These are phyloP conservation scores for Gymnosoma rotundatum DNA, from an alignment of 2,888 invertebrate genomes.

Conservation along the genomic window DNA sequence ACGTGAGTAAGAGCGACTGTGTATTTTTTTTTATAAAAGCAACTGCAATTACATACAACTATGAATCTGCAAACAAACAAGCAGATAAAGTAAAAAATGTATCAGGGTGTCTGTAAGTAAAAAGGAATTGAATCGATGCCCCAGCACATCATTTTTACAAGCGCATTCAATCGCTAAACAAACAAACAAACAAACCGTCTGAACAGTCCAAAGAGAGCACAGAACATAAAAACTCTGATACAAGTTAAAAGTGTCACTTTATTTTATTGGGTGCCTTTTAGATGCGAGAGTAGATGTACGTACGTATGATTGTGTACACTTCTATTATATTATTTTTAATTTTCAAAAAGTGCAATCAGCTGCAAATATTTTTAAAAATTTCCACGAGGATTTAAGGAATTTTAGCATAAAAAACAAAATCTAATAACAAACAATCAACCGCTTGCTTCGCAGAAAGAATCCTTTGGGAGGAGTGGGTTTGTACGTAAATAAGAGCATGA, in stretches of 20 bases:
- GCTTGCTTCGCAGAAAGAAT: constrained; percentile 31
- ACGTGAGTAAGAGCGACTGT: constrained; percentile 63
- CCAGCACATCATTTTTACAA: constrained; percentile 29
- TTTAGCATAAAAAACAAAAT: constrained; percentile 71
- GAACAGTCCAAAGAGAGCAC: constrained; percentile 51
- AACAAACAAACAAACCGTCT: constrained; percentile 63
- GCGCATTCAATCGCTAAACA: constrained; percentile 65
- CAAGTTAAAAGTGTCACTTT: constrained; percentile 52
- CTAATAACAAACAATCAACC: constrained; percentile 51
- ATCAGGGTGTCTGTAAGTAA: constrained; percentile 18
- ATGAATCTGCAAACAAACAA: no score
- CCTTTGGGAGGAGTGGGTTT: constrained; percentile 10
- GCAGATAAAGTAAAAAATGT: constrained; percentile 1
- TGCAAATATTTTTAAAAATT: constrained; percentile 82
- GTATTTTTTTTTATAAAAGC: constrained; percentile 5
- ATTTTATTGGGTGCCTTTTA: constrained; percentile 62
- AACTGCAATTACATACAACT: constrained; percentile 3
- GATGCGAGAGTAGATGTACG: background rate
- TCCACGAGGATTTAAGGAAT: constrained; percentile 82
- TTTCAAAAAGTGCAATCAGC: constrained; percentile 80
- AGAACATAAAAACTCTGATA: constrained; percentile 47
- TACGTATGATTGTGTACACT: constrained; percentile 30
- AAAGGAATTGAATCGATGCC: constrained; percentile 33
- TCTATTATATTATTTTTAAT: constrained; percentile 7
- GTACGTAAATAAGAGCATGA: background rate